phyloP scores from a whole-genome alignment of 2,797 vertebrate species.

The Fringilla coelebs region DNA sequence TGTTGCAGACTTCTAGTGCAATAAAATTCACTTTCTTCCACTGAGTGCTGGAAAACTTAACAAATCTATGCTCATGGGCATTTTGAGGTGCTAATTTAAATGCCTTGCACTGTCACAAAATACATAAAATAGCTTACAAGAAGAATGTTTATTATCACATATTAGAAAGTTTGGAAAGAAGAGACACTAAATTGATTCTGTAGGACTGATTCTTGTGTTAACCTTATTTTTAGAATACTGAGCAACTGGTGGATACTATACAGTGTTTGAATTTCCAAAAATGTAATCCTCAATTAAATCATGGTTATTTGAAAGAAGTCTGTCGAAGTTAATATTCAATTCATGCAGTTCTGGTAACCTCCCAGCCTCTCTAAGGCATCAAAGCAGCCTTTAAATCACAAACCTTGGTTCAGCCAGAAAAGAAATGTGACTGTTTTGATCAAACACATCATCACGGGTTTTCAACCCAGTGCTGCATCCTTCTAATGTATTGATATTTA shows the following conservation, averaged over 20 bases:
- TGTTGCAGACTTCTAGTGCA: background rate
- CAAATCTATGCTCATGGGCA: background rate
- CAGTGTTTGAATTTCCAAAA: background rate
- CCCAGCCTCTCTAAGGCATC: background rate
- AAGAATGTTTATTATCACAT: background rate
- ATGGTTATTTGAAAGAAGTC: background rate
- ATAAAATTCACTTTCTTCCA: background rate
- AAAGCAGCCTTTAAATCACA: background rate
- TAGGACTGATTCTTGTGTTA: background rate
- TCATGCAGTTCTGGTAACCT: background rate
- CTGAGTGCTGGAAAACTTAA: background rate
- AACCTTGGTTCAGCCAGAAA: background rate
- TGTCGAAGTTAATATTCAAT: background rate
- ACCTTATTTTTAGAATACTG: background rate
- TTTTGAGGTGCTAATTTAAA: background rate
- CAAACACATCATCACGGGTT: rapidly evolving
- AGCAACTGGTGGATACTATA: background rate
- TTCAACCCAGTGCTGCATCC: background rate
- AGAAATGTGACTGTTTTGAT: background rate
- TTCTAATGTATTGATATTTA: background rate
- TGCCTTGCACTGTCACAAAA: background rate
- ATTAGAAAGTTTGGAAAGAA: background rate
- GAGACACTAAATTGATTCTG: background rate
- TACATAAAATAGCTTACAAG: background rate
- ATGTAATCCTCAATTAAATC: background rate